Evolutionary conservation across 2,113 vertebrate species (phyloP), one percentile per base, ranked within the genome.

Genomic region (Picathartes gymnocephalus): DNA sequence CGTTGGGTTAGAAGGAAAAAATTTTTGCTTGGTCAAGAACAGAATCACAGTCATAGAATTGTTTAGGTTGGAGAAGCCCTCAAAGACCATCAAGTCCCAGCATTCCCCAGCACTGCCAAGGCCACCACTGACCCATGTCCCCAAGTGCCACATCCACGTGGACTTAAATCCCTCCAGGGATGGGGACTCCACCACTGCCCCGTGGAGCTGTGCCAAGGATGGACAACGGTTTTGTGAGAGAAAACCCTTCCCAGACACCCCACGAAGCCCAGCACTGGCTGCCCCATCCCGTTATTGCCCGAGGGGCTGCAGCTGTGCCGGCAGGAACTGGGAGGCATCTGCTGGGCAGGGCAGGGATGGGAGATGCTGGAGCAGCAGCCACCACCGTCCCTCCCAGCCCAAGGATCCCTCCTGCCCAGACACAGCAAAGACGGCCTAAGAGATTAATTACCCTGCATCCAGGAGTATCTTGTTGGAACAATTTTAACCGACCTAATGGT

Each of bases 251-350:
- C 21, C 14, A 28, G 57, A 30, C 17, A 24, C 4, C 23, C 69
- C 33, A 21, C 30, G 66, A 47, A 56, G 85, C 44, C 60, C 39
- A 7, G 2, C 6, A 1, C 13, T 28, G 0, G 2, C 73, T 62
- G 66, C 48, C 50, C 70, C 25, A 3, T 4, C 13, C 48, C 0
- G 1, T 1, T 8, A 33, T 6, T 1, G 9, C 13, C 2, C 5
- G 27, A 48, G 60, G 51, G n/a, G n/a, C 70, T 57, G 40, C 30
- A 44, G 44, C 30, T 2, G 0, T 18, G 65, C 47, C 86, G 74
- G n/a, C 57, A 45, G 76, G 66, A 37, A 19, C 5, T 5, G 2
- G 76, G 24, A 11, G 12, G 44, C 22, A 71, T 20, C 70, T 7
- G 22, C 45, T 20, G 61, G 1, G 5, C 48, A 58, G 58, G 54